These are phyloP conservation scores for Oreochromis grahami DNA, from an alignment of 2,797 vertebrate genomes.

Conservation along the genomic window DNA sequence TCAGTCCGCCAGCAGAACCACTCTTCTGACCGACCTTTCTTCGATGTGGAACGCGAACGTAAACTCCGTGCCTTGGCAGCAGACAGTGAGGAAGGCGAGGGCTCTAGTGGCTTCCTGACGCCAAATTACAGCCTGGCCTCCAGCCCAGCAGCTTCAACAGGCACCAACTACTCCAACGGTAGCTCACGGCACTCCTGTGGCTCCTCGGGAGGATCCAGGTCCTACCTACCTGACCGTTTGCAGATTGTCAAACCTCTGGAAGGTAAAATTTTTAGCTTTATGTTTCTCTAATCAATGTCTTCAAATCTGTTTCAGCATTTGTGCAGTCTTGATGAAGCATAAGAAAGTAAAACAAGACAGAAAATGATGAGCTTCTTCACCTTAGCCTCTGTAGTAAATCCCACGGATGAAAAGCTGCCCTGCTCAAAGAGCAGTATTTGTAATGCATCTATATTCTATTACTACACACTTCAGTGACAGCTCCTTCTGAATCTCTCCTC, in stretches of 20 bases:
- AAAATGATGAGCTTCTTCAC: neutral
- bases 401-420: neutral
- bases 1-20: constrained; percentile 80
- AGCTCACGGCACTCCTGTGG: constrained; percentile 78
- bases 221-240: constrained; percentile 83
- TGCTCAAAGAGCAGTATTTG: neutral
- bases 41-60: constrained; percentile 79
- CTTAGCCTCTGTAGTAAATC: neutral
- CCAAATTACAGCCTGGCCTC: constrained; percentile 78
- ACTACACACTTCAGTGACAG: neutral
- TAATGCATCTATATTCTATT: neutral
- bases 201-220: constrained; percentile 81
- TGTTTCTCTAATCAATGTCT: neutral
- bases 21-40: constrained; percentile 76
- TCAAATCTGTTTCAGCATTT: neutral
- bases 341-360: neutral
- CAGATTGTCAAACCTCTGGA: constrained; percentile 89
- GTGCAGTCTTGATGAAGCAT: neutral
- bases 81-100: constrained; percentile 63
- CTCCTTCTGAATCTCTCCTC: neutral
- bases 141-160: constrained; percentile 67
- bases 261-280: constrained; percentile 64
- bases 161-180: constrained; percentile 82
- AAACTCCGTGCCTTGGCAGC: constrained; percentile 73
- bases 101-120: constrained; percentile 81